These are phyloP conservation scores for Harlomillsia oculata DNA, from an alignment of 1,140 invertebrate genomes.

Conservation along the genomic window DNA sequence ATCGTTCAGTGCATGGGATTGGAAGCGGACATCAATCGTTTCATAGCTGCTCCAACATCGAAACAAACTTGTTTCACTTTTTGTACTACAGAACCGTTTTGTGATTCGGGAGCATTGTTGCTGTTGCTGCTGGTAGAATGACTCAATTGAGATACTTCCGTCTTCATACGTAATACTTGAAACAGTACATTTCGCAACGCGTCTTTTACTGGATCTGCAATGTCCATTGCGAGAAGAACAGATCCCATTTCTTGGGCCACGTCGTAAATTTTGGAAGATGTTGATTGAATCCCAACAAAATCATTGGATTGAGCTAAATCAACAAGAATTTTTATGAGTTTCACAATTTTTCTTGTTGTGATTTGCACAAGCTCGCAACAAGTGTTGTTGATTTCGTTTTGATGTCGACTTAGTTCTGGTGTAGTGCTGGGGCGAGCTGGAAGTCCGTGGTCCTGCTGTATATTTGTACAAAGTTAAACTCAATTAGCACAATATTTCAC, in stretches of 20 bases:
- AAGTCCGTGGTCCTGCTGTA: not conserved
- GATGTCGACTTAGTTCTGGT: not conserved
- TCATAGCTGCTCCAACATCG: slow-evolving; percentile 34
- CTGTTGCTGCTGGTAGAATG: not conserved
- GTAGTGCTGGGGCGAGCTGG: slow-evolving; percentile 10
- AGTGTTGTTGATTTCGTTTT: slow-evolving; percentile 4
- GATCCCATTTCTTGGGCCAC: slow-evolving; percentile 27
- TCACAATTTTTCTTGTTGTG: slow-evolving; percentile 30
- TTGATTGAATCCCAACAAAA: slow-evolving; percentile 20
- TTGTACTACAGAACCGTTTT: slow-evolving; percentile 16
- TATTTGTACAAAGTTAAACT: too few relatives aligned
- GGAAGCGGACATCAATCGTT: slow-evolving; percentile 17
- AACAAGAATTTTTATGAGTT: slow-evolving; percentile 33
- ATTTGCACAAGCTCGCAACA: slow-evolving; percentile 29
- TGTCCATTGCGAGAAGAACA: slow-evolving; percentile 20
- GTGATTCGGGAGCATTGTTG: not conserved
- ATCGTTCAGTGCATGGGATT: not conserved
- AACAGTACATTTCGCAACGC: slow-evolving; percentile 27
- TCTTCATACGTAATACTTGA: slow-evolving; percentile 34
- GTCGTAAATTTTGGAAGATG: slow-evolving; percentile 26
- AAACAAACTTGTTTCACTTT: slow-evolving; percentile 33
- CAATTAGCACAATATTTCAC: not conserved
- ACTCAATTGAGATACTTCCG: slow-evolving; percentile 20
- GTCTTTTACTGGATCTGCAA: not conserved
- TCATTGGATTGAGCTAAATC: slow-evolving; percentile 28